These are phyloP conservation scores for Drosophila vallismaia DNA, from an alignment of 2,888 invertebrate genomes.

Conservation along the genomic window DNA sequence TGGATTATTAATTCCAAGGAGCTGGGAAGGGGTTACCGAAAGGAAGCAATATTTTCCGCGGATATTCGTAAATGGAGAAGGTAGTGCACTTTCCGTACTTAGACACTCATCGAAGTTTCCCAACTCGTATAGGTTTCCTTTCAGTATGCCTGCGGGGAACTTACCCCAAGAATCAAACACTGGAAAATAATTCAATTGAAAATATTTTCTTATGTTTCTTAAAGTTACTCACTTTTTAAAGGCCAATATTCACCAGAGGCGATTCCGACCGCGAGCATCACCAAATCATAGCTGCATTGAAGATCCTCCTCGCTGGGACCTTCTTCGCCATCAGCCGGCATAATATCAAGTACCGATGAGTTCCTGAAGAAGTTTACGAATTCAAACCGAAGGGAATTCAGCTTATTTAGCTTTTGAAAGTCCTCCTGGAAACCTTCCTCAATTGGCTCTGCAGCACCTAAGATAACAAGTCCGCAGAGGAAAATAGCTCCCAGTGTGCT, in stretches of 20 bases:
- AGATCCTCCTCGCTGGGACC: conserved; percentile 37
- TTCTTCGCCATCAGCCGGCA: not conserved
- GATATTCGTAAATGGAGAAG: conserved; percentile 8
- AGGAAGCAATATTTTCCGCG: conserved; percentile 56
- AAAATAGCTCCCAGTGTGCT: conserved; percentile 3
- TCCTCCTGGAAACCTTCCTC: not conserved
- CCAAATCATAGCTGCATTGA: conserved; percentile 48
- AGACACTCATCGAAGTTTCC: conserved; percentile 83
- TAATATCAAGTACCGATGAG: conserved; percentile 8
- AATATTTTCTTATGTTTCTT: not conserved
- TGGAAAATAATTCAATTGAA: conserved; percentile 42
- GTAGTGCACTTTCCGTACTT: conserved; percentile 43
- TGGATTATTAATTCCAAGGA: conserved; percentile 3
- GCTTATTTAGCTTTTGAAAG: conserved; percentile 8
- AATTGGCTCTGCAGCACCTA: not conserved
- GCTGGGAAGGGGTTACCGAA: not conserved
- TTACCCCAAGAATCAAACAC: conserved; percentile 83
- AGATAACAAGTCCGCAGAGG: not conserved
- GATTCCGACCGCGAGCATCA: conserved; percentile 20
- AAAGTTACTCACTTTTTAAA: conserved; percentile 36
- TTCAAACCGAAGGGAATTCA: conserved; percentile 28
- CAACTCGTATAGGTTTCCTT: conserved; percentile 74
- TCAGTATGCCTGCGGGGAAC: conserved; percentile 81
- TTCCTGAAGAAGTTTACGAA: conserved; percentile 32
- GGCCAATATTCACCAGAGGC: conserved; percentile 40